Base-by-base conservation (phyloP, 2,797 vertebrate species). In the Acanthornis magna region DNA sequence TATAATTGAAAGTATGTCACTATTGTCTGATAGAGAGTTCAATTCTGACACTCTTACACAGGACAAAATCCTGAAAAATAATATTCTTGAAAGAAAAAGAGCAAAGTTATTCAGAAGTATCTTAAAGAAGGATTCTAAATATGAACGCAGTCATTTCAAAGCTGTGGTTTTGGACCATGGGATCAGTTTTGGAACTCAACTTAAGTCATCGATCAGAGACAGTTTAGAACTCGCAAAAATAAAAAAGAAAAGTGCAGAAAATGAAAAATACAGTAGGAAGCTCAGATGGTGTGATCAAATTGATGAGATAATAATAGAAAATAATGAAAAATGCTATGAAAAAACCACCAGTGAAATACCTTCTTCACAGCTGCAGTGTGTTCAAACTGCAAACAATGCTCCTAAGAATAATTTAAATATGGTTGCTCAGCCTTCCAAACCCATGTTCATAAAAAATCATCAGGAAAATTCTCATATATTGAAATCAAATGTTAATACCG, bases 201-300 rank as follows among this genome's bases (percentile, higher is more conserved):
- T 97, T n/a, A 97, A 98, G 21, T 93, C 97, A 84, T 97, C 97
- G 42, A 97, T 99, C 80, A 98, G 98, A 96, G 99, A 99, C 93
- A 99, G 99, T 71, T 94, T 99, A 74, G 99, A 99, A 88, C 76
- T 99, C 81, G 96, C 97, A 57, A 98, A 98, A 96, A 88, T 94
- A 42, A 99, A 98, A 96, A 93, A 84, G 18, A 98, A 96, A 86
- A 89, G 91, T 25, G 8, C 60, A 68, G 98, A 98, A 89, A 95
- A 89, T 81, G 97, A 96, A 93, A 98, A 96, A 89, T 77, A 54
- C 32, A 97, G 97, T 68, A 99, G 98, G 97, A 99, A 98, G 88
- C 93, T 99, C 47, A 98, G 98, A 43, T 99, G 99, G 99, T 98
- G 98, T 90, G 99, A 99, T 93, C 98, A 99, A 96, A 97, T 97